Evolutionary conservation across 2,113 vertebrate species (phyloP), one percentile per base, ranked within the genome.

Genomic region (Boulengerochromis microlepis): DNA sequence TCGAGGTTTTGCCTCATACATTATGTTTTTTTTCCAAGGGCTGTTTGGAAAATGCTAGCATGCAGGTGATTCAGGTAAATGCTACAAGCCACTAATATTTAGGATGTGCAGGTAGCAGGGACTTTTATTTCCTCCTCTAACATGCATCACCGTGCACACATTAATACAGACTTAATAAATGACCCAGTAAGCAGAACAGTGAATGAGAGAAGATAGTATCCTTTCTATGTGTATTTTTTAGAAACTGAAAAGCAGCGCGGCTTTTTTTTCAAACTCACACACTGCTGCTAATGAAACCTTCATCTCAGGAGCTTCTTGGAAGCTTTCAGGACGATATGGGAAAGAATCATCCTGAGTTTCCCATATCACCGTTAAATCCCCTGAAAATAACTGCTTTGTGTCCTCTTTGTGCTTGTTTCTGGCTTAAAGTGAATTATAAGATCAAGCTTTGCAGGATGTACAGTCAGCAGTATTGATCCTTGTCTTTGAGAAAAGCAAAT

Each of bases 401-500:
- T 82, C 31, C 35, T 90, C 74, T 84, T 64, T n/a, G 13, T 84
- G 74, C 26, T 78, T 33, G 59, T 82, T 90, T 83, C 47, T 47
- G 57, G 54, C 59, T 26, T 22, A 40, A 50, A 82, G 24, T 11
- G 53, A 78, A 61, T 82, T 53, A 86, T 31, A 24, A 82, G 87
- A 38, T 85, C 64, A 54, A 40, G 83, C 22, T 82, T 40, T 61
- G 42, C 87, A 86, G 87, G 53, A 74, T 74, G 78, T 40, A 31
- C 81, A 59, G 26, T 69, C 53, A 45, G 42, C 5, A 50, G 61
- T 16, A 31, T 42, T 40, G 78, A 86, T 84, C 78, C 31, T 38
- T 24, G 54, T 61, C 57, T 86, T 83, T 91, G 86, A 89, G 89
- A 86, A 82, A 82, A 86, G 56, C 18, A 86, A 82, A 92, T 56